Conservation (phyloP, 2,888 invertebrate genomes). For the Phasia obesa region DNA sequence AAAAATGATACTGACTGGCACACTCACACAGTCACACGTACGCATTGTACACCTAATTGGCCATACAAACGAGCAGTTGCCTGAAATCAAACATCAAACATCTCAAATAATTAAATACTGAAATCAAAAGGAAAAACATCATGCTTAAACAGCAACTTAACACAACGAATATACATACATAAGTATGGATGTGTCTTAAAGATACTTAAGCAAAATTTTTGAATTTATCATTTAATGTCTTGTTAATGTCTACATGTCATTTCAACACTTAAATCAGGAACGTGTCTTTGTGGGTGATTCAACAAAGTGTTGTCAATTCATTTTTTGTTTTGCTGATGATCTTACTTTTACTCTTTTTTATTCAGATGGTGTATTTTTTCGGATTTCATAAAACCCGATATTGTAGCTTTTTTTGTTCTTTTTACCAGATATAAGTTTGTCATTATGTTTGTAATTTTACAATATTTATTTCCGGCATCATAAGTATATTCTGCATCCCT, state of each 20-base stretch:
- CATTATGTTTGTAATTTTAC: too few species aligned
- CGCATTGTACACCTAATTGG: slow-evolving; percentile 3
- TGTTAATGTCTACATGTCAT: slow-evolving; percentile 59
- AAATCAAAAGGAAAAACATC: slow-evolving; percentile 17
- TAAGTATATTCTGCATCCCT: too few species aligned
- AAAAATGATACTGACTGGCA: neutral
- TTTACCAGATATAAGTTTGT: too few species aligned
- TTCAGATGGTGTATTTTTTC: too few species aligned
- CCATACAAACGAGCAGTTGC: slow-evolving; percentile 32
- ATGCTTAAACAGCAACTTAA: slow-evolving; percentile 14
- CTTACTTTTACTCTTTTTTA: neutral
- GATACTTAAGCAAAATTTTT: slow-evolving; percentile 46
- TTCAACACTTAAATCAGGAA: slow-evolving; percentile 45
- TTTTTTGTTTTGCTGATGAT: neutral
- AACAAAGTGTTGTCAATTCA: slow-evolving; percentile 46
- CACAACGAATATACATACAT: neutral
- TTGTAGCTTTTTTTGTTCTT: too few species aligned
- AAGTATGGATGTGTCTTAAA: slow-evolving; percentile 41
- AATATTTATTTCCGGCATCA: too few species aligned
- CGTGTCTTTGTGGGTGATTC: slow-evolving; percentile 58
- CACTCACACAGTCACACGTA: neutral
- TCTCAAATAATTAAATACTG: slow-evolving; percentile 49
- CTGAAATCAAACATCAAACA: slow-evolving; percentile 49
- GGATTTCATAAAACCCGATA: too few species aligned
- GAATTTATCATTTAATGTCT: slow-evolving; percentile 54